Percentiles rank a stretch among this genome's conserved stretches.
These are phyloP conservation scores for Hypanus sabinus DNA, from an alignment of 2,113 vertebrate genomes.

Conservation along the genomic window DNA sequence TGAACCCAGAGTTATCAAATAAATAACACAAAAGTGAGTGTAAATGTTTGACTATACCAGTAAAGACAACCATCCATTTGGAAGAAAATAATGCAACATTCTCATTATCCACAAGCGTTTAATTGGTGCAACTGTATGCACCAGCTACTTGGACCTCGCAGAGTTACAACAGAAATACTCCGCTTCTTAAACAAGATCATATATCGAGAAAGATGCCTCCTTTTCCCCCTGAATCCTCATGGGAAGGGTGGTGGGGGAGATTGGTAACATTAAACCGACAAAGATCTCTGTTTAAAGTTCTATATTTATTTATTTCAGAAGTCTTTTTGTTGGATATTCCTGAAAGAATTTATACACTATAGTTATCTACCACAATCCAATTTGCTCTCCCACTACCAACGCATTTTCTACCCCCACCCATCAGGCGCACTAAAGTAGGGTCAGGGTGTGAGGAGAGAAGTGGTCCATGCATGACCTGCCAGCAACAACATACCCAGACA, in stretches of 20 bases:
- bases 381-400: neutral
- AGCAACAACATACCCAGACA: neutral
- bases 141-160: neutral
- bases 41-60: neutral
- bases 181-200: neutral
- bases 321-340: neutral
- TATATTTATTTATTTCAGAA: neutral
- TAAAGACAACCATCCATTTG: neutral
- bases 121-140: neutral
- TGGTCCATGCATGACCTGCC: neutral
- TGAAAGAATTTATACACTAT: neutral
- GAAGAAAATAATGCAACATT: neutral
- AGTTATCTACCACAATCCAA: neutral
- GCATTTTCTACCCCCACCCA: neutral
- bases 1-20: neutral
- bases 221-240: neutral
- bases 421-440: neutral
- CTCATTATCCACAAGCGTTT: neutral
- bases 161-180: neutral
- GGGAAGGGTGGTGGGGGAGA: neutral
- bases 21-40: neutral
- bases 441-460: neutral
- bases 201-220: neutral
- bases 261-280: neutral
- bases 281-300: neutral